phyloP scores from a whole-genome alignment of 2,888 invertebrate species.

The Mesochorus sp. region DNA sequence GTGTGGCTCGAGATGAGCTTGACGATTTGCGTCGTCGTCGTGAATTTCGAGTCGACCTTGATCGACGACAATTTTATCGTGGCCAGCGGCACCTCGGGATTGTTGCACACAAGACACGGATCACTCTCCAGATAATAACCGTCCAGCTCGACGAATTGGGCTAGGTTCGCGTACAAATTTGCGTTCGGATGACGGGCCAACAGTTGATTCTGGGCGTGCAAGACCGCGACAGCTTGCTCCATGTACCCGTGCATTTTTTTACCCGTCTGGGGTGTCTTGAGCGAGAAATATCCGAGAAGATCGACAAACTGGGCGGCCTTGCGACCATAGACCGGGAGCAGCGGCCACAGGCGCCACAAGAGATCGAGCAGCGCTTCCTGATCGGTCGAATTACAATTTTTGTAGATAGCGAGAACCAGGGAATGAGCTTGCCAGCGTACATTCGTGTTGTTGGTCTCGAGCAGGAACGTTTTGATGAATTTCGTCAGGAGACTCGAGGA shows the following conservation, averaged over 20 bases:
- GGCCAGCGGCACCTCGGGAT: slow-evolving; percentile 96
- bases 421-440: slow-evolving; percentile 98
- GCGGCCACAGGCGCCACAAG: slow-evolving; percentile 96
- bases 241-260: slow-evolving; percentile 90
- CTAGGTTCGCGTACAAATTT: slow-evolving; percentile 94
- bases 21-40: slow-evolving; percentile 98
- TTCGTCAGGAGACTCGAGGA: slow-evolving; percentile 82
- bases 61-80: slow-evolving; percentile 96
- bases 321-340: slow-evolving; percentile 94
- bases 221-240: slow-evolving; percentile 92
- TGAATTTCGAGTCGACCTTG: slow-evolving; percentile 98
- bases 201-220: slow-evolving; percentile 94
- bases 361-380: slow-evolving; percentile 91
- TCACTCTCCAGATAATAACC: slow-evolving; percentile 98
- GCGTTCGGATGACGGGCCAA: slow-evolving; percentile 97
- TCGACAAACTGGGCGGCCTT: slow-evolving; percentile 99
- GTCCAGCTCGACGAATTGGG: slow-evolving; percentile 97
- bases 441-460: slow-evolving; percentile 96
- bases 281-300: slow-evolving; percentile 95
- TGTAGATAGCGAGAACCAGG: slow-evolving; percentile 91
- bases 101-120: slow-evolving; percentile 98
- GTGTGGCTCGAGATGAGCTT: slow-evolving; percentile 97
- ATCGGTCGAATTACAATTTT: slow-evolving; percentile 90
- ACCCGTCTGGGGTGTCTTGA: slow-evolving; percentile 90
- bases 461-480: slow-evolving; percentile 94